phyloP scores from a whole-genome alignment of 1,140 invertebrate genomes.

The Caenorhabditis latens region DNA sequence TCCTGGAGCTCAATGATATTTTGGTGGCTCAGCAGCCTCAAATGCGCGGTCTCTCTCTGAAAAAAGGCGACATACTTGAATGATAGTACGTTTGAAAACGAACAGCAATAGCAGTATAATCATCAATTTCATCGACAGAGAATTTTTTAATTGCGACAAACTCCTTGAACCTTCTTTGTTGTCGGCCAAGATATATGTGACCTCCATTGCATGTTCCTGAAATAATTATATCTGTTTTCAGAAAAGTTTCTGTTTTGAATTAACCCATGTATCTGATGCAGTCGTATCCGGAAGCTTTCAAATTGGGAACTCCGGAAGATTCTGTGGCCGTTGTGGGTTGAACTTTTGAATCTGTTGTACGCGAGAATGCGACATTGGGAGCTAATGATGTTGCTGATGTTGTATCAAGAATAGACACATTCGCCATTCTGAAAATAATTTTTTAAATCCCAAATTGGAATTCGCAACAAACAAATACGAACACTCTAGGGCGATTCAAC shows the following conservation, averaged over 20 bases:
- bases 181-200: slow-evolving; percentile 9
- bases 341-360: neutral
- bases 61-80: neutral
- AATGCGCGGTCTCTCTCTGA: slow-evolving; percentile 29
- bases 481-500: neutral
- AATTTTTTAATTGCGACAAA: slow-evolving; percentile 33
- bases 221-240: neutral
- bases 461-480: neutral
- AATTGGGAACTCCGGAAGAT: neutral
- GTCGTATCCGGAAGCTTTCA: neutral
- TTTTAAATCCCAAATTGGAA: neutral
- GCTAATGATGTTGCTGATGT: neutral
- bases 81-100: neutral
- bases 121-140: slow-evolving; percentile 4
- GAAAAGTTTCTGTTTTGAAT: neutral
- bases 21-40: slow-evolving; percentile 37
- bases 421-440: neutral
- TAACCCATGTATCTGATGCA: slow-evolving; percentile 38
- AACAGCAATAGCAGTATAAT: slow-evolving; percentile 12
- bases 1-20: slow-evolving; percentile 25
- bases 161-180: neutral
- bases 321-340: neutral
- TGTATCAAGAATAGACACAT: neutral
- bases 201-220: slow-evolving; percentile 22
- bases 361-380: neutral